phyloP scores from a whole-genome alignment of 1,140 invertebrate genomes.

The Ladona fulva region DNA sequence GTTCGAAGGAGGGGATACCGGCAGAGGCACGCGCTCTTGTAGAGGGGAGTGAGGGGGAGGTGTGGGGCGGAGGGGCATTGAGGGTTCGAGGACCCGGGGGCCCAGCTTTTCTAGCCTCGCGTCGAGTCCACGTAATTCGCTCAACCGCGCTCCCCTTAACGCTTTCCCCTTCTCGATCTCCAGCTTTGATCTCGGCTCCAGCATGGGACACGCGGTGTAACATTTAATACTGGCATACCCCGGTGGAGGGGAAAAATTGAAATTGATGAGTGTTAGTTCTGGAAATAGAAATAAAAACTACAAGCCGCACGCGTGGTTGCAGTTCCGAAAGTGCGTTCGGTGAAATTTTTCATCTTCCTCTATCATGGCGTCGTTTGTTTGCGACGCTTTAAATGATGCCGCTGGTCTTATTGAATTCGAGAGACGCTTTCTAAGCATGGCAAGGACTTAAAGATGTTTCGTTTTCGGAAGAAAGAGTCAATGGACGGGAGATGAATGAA shows the following conservation, averaged over 20 bases:
- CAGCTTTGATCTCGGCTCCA: conserved; percentile 3
- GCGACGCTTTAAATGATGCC: no score
- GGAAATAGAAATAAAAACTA: neutral
- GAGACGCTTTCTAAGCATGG: no score
- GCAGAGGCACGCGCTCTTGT: neutral
- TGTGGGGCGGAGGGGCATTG: neutral
- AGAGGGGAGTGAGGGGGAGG: neutral
- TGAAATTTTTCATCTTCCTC: no score
- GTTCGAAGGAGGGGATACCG: conserved; percentile 6
- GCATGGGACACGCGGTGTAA: conserved; percentile 2
- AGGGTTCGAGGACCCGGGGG: conserved; percentile 12
- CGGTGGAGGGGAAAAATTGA: neutral
- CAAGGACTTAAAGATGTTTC: no score
- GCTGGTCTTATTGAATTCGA: no score
- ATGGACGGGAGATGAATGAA: no score
- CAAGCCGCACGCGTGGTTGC: neutral
- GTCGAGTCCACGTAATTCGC: conserved; percentile 11
- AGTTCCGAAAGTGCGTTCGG: no score
- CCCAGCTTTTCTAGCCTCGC: conserved; percentile 13
- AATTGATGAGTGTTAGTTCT: neutral
- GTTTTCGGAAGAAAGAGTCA: no score
- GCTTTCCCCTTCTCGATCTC: neutral
- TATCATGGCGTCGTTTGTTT: no score
- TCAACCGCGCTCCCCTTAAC: conserved; percentile 8
- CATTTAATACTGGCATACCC: neutral